Conservation (phyloP, 1,140 invertebrate species). For the Tetramorium simillimum region DNA sequence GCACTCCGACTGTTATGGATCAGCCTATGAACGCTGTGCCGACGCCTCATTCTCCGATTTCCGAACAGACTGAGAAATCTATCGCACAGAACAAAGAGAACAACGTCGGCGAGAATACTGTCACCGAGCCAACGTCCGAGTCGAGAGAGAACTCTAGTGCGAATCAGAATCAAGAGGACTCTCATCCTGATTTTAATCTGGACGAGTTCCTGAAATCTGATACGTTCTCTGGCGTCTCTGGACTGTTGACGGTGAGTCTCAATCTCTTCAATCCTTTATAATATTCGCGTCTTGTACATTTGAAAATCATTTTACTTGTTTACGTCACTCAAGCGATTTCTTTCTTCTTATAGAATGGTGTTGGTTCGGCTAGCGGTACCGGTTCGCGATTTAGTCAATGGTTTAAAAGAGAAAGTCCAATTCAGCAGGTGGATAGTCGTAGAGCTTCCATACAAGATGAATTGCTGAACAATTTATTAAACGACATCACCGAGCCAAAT, state of each 20-base stretch:
- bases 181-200: conserved; percentile 88
- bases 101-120: conserved; percentile 63
- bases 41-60: conserved; percentile 81
- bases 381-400: conserved; percentile 89
- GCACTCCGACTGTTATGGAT: conserved; percentile 81
- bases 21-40: conserved; percentile 73
- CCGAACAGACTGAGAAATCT: conserved; percentile 77
- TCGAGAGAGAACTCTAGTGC: conserved; percentile 62
- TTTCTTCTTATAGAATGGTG: conserved; percentile 85
- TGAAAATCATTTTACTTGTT: neutral
- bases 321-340: conserved; percentile 12
- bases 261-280: conserved; percentile 29
- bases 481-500: conserved; percentile 87
- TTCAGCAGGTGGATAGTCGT: conserved; percentile 85
- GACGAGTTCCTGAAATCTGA: conserved; percentile 91
- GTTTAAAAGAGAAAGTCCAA: conserved; percentile 88
- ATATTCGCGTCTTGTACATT: neutral
- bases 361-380: conserved; percentile 84
- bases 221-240: conserved; percentile 87
- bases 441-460: conserved; percentile 89
- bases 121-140: conserved; percentile 70
- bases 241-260: conserved; percentile 86
- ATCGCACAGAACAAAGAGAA: conserved; percentile 71
- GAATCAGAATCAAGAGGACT: conserved; percentile 73
- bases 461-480: conserved; percentile 88